Conservation (phyloP, 2,797 vertebrate species). For the Pipistrellus kuhlii region DNA sequence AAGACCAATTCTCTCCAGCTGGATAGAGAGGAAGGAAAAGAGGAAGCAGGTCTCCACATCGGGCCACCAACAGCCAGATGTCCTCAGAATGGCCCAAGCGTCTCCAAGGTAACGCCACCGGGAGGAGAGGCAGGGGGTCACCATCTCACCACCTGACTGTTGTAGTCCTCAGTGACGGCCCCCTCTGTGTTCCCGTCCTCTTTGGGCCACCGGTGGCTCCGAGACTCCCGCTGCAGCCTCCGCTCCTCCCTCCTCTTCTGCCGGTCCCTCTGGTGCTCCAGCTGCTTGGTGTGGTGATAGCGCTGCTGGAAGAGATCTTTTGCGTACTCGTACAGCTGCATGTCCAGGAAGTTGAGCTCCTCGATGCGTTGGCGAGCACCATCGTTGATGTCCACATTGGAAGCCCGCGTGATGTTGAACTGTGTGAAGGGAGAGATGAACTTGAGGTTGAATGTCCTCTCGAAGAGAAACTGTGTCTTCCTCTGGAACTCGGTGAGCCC, state of each 20-base stretch:
- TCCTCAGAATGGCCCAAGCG: not conserved
- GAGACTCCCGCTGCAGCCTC: conserved; percentile 92
- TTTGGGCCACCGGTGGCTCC: conserved; percentile 87
- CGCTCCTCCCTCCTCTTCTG: conserved; percentile 93
- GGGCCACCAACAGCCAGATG: conserved; percentile 31
- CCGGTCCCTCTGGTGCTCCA: conserved; percentile 93
- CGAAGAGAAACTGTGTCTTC: conserved; percentile 99
- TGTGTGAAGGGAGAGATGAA: conserved; percentile 99
- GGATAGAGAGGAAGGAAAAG: conserved; percentile 71
- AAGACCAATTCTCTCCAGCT: conserved; percentile 71
- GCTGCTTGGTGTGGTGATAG: conserved; percentile 95
- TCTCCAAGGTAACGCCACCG: conserved; percentile 21
- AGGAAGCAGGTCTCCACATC: not conserved
- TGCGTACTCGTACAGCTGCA: conserved; percentile 97
- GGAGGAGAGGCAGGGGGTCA: conserved; percentile 85
- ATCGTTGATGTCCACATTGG: conserved; percentile 95
- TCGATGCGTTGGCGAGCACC: conserved; percentile 93
- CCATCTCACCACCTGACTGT: conserved; percentile 97
- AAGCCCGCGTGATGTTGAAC: conserved; percentile 96
- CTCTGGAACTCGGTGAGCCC: conserved; percentile 98
- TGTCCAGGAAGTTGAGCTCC: conserved; percentile 95
- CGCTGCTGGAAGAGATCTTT: conserved; percentile 98
- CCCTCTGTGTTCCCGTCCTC: conserved; percentile 85
- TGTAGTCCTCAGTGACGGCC: conserved; percentile 96
- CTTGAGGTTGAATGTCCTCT: conserved; percentile 97